These are phyloP conservation scores for Lacerta agilis DNA, from an alignment of 2,797 vertebrate genomes.

Conservation along the genomic window DNA sequence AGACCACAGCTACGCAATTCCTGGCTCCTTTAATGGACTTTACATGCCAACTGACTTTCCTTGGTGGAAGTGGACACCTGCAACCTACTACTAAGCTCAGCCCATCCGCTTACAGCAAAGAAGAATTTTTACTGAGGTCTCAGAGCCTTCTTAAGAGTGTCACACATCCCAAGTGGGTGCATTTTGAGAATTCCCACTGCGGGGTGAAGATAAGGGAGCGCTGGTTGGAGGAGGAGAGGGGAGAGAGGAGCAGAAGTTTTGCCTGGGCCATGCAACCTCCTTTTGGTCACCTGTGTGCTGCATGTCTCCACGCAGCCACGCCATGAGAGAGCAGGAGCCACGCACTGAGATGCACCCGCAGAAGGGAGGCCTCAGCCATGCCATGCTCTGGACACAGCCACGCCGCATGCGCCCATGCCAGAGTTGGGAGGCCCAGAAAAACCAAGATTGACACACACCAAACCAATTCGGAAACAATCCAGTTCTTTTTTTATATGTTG, in stretches of 20 bases:
- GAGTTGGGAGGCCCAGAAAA: not conserved
- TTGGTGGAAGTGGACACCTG: too few species aligned
- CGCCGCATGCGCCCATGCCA: not conserved
- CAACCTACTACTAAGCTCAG: not conserved
- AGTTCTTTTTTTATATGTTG: constrained; percentile 15
- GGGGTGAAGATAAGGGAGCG: not conserved
- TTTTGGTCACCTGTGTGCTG: not conserved
- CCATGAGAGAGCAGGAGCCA: not conserved
- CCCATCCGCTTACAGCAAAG: fast-evolving
- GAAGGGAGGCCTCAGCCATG: not conserved
- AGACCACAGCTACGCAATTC: not conserved
- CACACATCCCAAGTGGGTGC: too few species aligned
- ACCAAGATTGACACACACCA: constrained; percentile 31
- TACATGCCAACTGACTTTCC: not conserved
- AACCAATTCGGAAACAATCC: constrained; percentile 43
- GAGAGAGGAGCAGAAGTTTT: fast-evolving
- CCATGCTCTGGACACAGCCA: too few species aligned
- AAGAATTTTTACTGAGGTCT: not conserved
- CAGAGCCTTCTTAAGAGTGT: too few species aligned
- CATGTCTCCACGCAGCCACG: not conserved
- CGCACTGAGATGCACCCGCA: not conserved
- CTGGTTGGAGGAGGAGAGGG: too few species aligned
- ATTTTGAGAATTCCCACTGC: too few species aligned
- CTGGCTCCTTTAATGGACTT: not conserved
- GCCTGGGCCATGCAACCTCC: too few species aligned